These are phyloP conservation scores for Pluvianellus socialis DNA, from an alignment of 2,113 vertebrate genomes.

Conservation along the genomic window DNA sequence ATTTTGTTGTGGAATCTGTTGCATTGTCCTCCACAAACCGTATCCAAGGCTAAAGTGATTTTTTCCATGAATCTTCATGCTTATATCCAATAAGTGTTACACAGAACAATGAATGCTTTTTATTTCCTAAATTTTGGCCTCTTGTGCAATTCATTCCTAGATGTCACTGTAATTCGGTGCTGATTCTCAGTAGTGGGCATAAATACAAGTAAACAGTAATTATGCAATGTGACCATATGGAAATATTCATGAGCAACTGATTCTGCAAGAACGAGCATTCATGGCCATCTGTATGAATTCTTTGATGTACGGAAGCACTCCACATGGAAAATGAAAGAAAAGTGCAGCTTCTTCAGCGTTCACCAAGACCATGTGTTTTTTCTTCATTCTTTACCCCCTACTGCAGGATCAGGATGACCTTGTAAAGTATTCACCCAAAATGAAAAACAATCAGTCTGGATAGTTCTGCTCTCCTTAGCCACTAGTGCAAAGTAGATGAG, in stretches of 20 bases:
- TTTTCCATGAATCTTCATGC: conserved; percentile 41
- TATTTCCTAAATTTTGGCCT: background rate
- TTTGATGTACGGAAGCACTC: background rate
- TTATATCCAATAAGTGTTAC: background rate
- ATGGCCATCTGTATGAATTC: background rate
- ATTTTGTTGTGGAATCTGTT: conserved; percentile 58
- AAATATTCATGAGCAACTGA: background rate
- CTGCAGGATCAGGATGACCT: background rate
- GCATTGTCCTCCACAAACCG: conserved; percentile 66
- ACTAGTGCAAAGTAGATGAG: background rate
- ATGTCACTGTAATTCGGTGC: background rate
- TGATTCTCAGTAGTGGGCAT: background rate
- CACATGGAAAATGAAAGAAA: background rate
- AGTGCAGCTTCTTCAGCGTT: background rate
- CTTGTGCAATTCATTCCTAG: background rate
- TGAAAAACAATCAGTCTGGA: background rate
- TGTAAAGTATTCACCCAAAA: background rate
- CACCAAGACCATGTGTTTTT: background rate
- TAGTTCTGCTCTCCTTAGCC: background rate
- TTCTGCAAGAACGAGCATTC: background rate
- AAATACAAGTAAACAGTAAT: background rate
- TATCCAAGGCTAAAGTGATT: conserved; percentile 65
- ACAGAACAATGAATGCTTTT: background rate
- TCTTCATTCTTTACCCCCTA: background rate
- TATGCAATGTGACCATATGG: background rate